phyloP scores from a whole-genome alignment of 2,113 vertebrate genomes.

The Fulica atra region DNA sequence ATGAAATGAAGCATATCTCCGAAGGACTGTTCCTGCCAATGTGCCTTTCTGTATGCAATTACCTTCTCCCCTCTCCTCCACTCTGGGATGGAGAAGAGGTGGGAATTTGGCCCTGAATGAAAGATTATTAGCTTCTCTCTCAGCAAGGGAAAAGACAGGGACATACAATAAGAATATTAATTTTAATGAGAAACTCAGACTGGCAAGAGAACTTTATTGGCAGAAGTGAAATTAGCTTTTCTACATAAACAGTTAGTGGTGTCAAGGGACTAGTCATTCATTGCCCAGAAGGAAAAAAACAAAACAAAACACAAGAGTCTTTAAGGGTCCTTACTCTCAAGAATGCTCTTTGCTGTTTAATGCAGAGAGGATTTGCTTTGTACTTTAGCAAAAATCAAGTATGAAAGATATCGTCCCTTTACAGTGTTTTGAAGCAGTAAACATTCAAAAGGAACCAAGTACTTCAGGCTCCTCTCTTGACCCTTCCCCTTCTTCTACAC shows the following conservation, averaged over 20 bases:
- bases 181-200: conserved; percentile 75
- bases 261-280: conserved; percentile 64
- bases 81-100: conserved; percentile 50
- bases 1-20: conserved; percentile 49
- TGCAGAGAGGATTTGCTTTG: conserved; percentile 63
- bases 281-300: conserved; percentile 65
- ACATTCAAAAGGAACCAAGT: conserved; percentile 21
- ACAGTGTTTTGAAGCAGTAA: conserved; percentile 33
- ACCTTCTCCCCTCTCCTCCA: conserved; percentile 36
- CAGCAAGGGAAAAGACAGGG: conserved; percentile 58
- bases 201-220: conserved; percentile 74
- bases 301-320: conserved; percentile 60
- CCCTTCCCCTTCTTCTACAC: background rate
- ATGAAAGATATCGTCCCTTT: conserved; percentile 29
- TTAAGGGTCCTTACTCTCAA: conserved; percentile 68
- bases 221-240: conserved; percentile 77
- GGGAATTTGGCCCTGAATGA: conserved; percentile 66
- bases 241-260: conserved; percentile 73
- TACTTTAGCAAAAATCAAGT: conserved; percentile 42
- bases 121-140: conserved; percentile 63
- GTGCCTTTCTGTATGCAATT: conserved; percentile 33
- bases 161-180: conserved; percentile 75
- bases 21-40: conserved; percentile 50
- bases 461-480: conserved; percentile 25
- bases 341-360: conserved; percentile 58